These are phyloP conservation scores for Phengaris arion DNA, from an alignment of 2,888 invertebrate species.

Conservation along the genomic window DNA sequence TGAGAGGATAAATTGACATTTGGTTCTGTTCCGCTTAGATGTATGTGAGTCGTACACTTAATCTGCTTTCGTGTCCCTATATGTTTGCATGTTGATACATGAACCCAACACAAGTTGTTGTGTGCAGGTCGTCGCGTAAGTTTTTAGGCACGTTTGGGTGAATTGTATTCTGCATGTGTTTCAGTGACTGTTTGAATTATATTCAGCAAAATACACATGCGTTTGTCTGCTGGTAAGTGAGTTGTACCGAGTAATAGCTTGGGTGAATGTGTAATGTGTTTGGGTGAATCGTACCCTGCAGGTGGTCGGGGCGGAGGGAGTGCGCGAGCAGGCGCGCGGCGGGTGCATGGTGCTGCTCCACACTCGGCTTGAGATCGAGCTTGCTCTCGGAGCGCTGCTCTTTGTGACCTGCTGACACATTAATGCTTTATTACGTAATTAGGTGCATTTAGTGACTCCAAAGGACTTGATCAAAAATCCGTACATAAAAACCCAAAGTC, in stretches of 20 bases:
- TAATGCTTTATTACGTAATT: not conserved
- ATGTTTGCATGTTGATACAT: too few species aligned
- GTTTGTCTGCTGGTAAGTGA: not conserved
- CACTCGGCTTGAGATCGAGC: constrained; percentile 77
- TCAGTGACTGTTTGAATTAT: not conserved
- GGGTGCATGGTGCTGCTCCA: constrained; percentile 69
- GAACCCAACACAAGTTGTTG: not conserved
- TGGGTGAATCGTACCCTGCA: constrained; percentile 52
- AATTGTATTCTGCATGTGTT: not conserved
- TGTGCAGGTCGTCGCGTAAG: not conserved
- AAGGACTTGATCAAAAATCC: too few species aligned
- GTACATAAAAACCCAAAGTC: too few species aligned
- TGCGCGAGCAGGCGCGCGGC: constrained; percentile 67
- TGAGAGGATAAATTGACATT: too few species aligned
- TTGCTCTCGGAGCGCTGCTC: constrained; percentile 84
- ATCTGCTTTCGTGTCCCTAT: not conserved
- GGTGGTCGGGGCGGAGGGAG: constrained; percentile 66
- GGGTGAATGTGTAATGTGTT: not conserved
- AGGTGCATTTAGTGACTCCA: too few species aligned
- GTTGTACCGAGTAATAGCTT: not conserved
- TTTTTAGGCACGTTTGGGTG: not conserved
- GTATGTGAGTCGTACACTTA: not conserved
- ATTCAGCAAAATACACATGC: not conserved
- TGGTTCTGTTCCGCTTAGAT: too few species aligned
- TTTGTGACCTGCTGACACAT: constrained; percentile 81